Percentiles rank a stretch among this genome's conserved stretches.
These are phyloP conservation scores for Ictidomys tridecemlineatus DNA, from an alignment of 2,113 vertebrate species.

Conservation along the genomic window DNA sequence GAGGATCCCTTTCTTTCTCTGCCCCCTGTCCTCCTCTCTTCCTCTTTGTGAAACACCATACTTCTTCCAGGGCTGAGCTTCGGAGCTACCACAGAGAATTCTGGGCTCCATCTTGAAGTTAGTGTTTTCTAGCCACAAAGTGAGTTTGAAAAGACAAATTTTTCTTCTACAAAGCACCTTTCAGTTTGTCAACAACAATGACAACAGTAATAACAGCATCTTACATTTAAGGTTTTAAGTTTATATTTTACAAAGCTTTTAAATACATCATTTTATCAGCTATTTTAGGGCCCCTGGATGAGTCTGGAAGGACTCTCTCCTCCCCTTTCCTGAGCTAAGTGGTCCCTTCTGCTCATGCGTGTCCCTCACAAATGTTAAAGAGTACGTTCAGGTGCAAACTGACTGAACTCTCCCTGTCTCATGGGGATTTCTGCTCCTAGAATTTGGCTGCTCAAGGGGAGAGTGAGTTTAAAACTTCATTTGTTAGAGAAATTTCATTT, in stretches of 20 bases:
- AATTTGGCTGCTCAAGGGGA: background rate
- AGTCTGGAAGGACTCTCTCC: background rate
- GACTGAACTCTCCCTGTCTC: background rate
- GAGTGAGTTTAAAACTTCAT: background rate
- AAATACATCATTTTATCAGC: conserved; percentile 17
- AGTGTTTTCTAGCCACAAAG: background rate
- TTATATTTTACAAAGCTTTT: conserved; percentile 57
- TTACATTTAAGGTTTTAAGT: conserved; percentile 48
- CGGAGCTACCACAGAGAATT: background rate
- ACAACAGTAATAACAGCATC: background rate
- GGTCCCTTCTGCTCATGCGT: rapidly evolving
- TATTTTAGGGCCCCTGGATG: background rate
- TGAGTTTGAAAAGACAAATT: conserved; percentile 42
- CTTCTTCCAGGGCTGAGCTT: background rate
- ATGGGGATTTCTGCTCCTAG: background rate
- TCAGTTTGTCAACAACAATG: background rate
- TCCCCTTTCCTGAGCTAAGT: background rate
- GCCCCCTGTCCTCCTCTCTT: background rate
- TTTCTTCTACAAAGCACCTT: background rate
- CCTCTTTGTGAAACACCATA: background rate
- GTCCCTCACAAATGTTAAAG: no score
- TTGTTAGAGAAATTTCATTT: conserved; percentile 5
- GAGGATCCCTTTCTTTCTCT: background rate
- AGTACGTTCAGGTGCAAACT: background rate
- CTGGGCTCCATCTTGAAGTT: background rate